Evolutionary conservation across 92 coral and sea anemone genomes (phyloP).

Genomic region (Phymanthus crucifer): DNA sequence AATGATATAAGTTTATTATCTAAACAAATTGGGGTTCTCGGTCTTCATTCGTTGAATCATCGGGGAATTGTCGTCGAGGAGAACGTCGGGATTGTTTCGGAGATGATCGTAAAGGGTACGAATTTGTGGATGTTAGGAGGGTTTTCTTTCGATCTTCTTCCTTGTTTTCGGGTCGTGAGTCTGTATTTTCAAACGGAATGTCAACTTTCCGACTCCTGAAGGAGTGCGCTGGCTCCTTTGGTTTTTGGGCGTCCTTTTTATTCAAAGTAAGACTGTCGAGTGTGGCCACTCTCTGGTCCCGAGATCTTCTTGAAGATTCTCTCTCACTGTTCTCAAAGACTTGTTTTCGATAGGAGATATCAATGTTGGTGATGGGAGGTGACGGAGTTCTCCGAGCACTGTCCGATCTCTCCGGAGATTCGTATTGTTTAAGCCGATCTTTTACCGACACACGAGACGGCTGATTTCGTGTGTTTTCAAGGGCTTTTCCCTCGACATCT

Average conservation of each 20-base stretch:
- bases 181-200: constrained; percentile 44
- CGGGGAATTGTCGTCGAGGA: constrained; percentile 70
- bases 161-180: not conserved
- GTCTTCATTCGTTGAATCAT: constrained; percentile 57
- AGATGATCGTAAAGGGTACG: constrained; percentile 32
- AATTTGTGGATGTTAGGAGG: constrained; percentile 16
- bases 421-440: constrained; percentile 80
- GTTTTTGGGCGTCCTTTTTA: constrained; percentile 41
- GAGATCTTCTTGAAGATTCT: constrained; percentile 15
- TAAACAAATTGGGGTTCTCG: constrained; percentile 89
- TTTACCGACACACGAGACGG: constrained; percentile 70
- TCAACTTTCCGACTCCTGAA: constrained; percentile 44
- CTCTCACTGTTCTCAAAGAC: constrained; percentile 56
- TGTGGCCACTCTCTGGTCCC: not conserved
- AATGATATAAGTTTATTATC: not conserved
- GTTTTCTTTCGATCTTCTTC: constrained; percentile 22
- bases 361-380: constrained; percentile 35
- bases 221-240: constrained; percentile 21
- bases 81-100: constrained; percentile 60
- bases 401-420: constrained; percentile 32
- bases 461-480: constrained; percentile 10
- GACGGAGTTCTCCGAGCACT: constrained; percentile 41
- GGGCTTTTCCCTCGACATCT: not conserved
- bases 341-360: constrained; percentile 75
- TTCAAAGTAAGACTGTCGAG: constrained; percentile 45